Percentiles rank a stretch among this genome's conserved stretches.
Evolutionary conservation across 2,797 vertebrate species (phyloP).

Genomic region (Antrozous pallidus): DNA sequence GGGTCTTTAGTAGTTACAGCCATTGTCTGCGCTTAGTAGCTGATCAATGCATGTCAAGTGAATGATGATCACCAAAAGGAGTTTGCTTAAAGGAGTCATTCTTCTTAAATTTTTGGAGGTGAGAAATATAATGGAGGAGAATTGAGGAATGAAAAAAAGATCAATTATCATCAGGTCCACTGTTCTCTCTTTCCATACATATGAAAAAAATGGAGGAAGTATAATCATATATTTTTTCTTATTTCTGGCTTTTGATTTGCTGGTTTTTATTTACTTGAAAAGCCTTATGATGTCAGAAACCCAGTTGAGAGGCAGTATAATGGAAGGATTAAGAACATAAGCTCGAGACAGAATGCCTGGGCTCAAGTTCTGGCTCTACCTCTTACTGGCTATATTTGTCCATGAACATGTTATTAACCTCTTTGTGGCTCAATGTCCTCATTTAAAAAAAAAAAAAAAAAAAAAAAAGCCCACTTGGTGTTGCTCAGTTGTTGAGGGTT

Average conservation of each 20-base stretch:
- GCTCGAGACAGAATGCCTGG: not conserved
- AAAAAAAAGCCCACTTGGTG: no score
- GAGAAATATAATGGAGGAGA: not conserved
- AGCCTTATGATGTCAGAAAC: not conserved
- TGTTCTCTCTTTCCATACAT: not conserved
- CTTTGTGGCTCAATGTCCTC: not conserved
- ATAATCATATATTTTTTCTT: no score
- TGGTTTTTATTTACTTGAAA: constrained; percentile 29
- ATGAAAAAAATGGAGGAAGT: not conserved
- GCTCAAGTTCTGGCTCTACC: not conserved
- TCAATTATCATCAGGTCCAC: not conserved
- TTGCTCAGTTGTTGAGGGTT: no score
- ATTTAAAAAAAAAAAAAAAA: not conserved
- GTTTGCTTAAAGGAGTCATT: constrained; percentile 3
- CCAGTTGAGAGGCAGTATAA: not conserved
- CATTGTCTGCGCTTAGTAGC: not conserved
- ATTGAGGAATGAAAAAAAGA: not conserved
- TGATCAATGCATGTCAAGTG: not conserved
- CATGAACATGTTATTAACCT: not conserved
- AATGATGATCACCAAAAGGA: not conserved
- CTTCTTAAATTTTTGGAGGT: not conserved
- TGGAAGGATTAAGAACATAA: not conserved
- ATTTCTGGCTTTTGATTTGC: not conserved
- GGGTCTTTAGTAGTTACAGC: not conserved
- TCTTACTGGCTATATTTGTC: not conserved